phyloP scores from a whole-genome alignment of 2,113 vertebrate species.

The Ibidorhyncha struthersii region DNA sequence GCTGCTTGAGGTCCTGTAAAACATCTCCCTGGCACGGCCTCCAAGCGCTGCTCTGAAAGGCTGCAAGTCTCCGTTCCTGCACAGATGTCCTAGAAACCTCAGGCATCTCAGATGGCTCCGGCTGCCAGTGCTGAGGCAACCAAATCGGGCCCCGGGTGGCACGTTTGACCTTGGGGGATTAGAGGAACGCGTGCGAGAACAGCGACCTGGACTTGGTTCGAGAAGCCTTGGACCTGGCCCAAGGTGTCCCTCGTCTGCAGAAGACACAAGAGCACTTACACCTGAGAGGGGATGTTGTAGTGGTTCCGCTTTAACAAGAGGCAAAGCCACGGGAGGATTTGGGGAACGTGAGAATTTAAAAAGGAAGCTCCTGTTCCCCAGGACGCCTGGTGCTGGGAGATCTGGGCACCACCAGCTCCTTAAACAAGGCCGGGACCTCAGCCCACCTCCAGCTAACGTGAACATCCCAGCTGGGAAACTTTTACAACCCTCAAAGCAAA shows the following conservation, averaged over 20 bases:
- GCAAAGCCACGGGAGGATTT: neutral
- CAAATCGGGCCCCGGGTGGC: accelerated
- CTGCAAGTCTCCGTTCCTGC: neutral
- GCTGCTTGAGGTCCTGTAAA: neutral
- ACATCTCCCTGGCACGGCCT: neutral
- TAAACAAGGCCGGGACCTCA: neutral
- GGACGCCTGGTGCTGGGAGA: neutral
- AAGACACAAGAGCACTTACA: neutral
- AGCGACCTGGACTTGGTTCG: neutral
- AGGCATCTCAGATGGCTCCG: neutral
- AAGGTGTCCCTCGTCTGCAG: neutral
- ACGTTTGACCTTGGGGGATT: neutral
- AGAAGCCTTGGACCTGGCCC: neutral
- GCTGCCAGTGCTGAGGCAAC: neutral
- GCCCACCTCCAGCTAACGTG: neutral
- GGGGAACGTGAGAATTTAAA: neutral
- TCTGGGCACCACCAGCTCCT: neutral
- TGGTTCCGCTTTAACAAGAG: neutral
- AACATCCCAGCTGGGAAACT: neutral
- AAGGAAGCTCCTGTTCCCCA: neutral
- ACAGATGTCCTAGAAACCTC: neutral
- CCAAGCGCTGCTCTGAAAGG: neutral
- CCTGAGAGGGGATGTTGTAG: neutral
- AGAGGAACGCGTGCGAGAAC: neutral
- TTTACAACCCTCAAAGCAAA: neutral